Evolutionary conservation across 2,888 invertebrate genomes (phyloP).

Genomic region (Piscicola geometra): DNA sequence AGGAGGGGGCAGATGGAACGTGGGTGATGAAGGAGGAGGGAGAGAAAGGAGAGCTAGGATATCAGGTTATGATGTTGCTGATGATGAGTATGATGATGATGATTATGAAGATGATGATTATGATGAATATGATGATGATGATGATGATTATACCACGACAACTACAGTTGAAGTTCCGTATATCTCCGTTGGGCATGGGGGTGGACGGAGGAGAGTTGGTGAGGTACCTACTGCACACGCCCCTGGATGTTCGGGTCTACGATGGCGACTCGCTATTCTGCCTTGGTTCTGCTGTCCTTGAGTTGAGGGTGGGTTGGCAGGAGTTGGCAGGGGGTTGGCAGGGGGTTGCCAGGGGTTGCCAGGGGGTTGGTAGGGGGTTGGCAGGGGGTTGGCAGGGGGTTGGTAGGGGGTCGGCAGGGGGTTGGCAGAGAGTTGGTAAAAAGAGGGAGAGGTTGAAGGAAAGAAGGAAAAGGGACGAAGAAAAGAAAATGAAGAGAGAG

Average conservation of each 20-base stretch:
- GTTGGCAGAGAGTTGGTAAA: slow-evolving; percentile 6
- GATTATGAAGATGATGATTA: too few species aligned
- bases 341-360: too few species aligned
- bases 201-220: slow-evolving; percentile 52
- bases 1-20: neutral
- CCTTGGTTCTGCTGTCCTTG: slow-evolving; percentile 56
- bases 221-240: slow-evolving; percentile 54
- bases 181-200: too few species aligned
- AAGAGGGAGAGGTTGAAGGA: neutral
- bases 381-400: too few species aligned
- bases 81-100: too few species aligned
- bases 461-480: neutral
- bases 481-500: neutral
- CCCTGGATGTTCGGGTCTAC: slow-evolving; percentile 58
- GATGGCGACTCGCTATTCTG: slow-evolving; percentile 58
- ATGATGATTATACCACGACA: too few species aligned
- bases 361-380: too few species aligned
- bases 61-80: too few species aligned
- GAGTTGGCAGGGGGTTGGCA: too few species aligned
- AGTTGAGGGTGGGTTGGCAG: slow-evolving; percentile 55
- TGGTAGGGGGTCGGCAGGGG: too few species aligned
- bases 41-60: neutral
- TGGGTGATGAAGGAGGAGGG: slow-evolving; percentile 1
- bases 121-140: too few species aligned
- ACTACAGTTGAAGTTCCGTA: too few species aligned